A percentile compares a stretch with the other conserved stretches of the same genome.
Evolutionary conservation across 2,113 vertebrate species (phyloP).

Genomic region (Hemichromis elongatus): DNA sequence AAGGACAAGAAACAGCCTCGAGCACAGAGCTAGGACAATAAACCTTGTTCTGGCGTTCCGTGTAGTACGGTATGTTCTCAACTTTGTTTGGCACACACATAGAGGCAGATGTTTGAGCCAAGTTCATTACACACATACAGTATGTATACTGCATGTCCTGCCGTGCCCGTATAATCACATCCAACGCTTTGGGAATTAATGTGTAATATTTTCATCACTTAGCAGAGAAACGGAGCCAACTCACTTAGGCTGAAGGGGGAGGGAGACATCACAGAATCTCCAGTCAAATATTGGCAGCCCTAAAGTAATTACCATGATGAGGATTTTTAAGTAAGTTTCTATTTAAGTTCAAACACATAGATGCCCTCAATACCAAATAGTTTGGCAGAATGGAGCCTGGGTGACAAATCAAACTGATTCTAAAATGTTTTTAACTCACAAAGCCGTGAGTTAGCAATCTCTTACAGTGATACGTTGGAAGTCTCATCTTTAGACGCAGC

Average conservation of each 20-base stretch:
- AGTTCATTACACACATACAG: background rate
- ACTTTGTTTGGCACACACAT: background rate
- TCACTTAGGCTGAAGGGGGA: background rate
- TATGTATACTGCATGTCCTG: background rate
- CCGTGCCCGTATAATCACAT: background rate
- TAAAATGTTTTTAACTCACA: background rate
- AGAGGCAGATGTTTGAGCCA: background rate
- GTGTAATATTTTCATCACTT: background rate
- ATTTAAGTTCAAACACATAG: constrained; percentile 27
- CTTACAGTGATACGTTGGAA: background rate
- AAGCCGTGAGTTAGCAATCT: background rate
- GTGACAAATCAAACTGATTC: background rate
- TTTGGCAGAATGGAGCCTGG: background rate
- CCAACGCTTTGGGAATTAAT: background rate
- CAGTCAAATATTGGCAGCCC: constrained; percentile 12
- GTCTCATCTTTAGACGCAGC: background rate
- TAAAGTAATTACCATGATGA: constrained; percentile 29
- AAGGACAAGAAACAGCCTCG: background rate
- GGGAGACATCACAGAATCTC: background rate
- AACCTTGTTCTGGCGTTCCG: background rate
- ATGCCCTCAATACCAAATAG: constrained; percentile 3
- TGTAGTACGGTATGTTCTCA: background rate
- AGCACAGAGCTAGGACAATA: background rate
- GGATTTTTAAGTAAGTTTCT: constrained; percentile 27
- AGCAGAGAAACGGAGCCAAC: background rate